Percentiles rank a stretch among this genome's conserved stretches.
Conservation (phyloP, 2,888 invertebrate species). For the Beris chalybata region DNA sequence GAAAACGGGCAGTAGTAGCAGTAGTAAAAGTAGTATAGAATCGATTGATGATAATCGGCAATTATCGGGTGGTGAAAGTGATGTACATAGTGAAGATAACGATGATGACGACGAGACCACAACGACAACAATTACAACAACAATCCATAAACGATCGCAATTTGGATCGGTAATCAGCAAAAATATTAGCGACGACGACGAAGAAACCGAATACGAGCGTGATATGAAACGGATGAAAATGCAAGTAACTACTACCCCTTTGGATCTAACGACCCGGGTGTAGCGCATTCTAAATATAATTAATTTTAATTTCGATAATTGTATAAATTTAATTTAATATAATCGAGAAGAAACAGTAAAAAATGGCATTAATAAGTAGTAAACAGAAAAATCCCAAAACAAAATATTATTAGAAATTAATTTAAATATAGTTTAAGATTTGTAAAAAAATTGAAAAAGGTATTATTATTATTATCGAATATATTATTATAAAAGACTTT, state of each 20-base stretch:
- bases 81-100: slow-evolving; percentile 40
- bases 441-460: too few relatives aligned
- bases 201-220: slow-evolving; percentile 58
- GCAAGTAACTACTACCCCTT: slow-evolving; percentile 47
- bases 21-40: slow-evolving; percentile 47
- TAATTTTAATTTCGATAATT: neutral
- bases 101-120: slow-evolving; percentile 43
- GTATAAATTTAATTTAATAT: neutral
- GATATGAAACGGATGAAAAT: slow-evolving; percentile 62
- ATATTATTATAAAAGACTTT: too few relatives aligned
- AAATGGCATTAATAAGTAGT: slow-evolving; percentile 26
- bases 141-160: slow-evolving; percentile 42
- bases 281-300: slow-evolving; percentile 45
- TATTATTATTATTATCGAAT: too few relatives aligned
- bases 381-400: slow-evolving; percentile 26
- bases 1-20: slow-evolving; percentile 65
- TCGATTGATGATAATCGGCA: slow-evolving; percentile 46
- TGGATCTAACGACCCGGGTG: slow-evolving; percentile 68
- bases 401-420: slow-evolving; percentile 12
- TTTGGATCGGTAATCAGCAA: slow-evolving; percentile 36
- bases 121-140: slow-evolving; percentile 43
- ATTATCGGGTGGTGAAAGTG: slow-evolving; percentile 42
- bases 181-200: slow-evolving; percentile 53
- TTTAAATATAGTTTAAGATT: neutral
- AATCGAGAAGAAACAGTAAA: neutral